Evolutionary conservation across 2,888 invertebrate species (phyloP).

Genomic region (Odontomyia ornata): DNA sequence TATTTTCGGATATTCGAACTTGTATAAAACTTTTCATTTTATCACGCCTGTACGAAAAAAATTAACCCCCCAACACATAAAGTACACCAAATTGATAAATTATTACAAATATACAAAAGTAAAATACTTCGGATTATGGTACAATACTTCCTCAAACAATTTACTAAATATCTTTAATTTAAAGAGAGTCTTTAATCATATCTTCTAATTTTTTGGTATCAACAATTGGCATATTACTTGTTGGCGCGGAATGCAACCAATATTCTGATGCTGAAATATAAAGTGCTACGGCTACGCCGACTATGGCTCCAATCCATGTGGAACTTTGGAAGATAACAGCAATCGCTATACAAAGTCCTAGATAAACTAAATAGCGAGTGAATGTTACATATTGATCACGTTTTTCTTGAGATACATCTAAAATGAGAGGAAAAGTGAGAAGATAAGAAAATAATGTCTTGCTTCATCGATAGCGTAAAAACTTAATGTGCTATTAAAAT

Average conservation of each 20-base stretch:
- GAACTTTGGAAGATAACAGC: slow-evolving; percentile 87
- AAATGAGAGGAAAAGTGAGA: slow-evolving; percentile 11
- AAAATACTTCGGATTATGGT: neutral
- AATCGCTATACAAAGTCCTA: slow-evolving; percentile 84
- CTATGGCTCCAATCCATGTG: slow-evolving; percentile 76
- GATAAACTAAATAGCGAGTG: slow-evolving; percentile 82
- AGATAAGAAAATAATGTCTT: neutral
- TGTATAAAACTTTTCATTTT: too few species aligned
- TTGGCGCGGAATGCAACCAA: slow-evolving; percentile 65
- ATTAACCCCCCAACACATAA: too few species aligned
- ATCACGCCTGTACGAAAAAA: too few species aligned
- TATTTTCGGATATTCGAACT: too few species aligned
- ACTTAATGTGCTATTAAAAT: too few species aligned
- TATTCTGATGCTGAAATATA: slow-evolving; percentile 90
- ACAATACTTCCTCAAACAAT: neutral
- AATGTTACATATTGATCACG: slow-evolving; percentile 70
- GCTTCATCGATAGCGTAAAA: too few species aligned
- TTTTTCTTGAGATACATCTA: slow-evolving; percentile 65
- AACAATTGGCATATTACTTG: slow-evolving; percentile 57
- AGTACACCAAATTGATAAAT: too few species aligned
- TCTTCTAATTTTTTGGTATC: slow-evolving; percentile 63
- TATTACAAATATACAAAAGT: too few species aligned
- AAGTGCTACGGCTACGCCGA: slow-evolving; percentile 80
- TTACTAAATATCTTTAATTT: slow-evolving; percentile 45
- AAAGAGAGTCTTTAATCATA: slow-evolving; percentile 62